Base-by-base conservation (phyloP, 2,888 invertebrate genomes). In the Catocala nupta region DNA sequence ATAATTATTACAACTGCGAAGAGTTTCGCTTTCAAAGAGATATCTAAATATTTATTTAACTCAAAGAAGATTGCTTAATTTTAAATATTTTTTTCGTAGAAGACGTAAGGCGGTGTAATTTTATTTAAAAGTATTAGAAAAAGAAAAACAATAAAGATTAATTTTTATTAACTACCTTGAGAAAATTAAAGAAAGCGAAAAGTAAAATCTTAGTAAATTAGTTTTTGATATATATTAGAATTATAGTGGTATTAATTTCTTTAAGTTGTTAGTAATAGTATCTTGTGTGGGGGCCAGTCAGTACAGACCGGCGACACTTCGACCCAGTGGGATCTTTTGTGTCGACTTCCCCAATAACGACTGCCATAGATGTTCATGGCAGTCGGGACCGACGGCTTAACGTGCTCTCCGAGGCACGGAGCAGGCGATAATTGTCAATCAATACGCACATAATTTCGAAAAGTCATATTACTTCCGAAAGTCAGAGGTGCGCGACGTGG, bases 1-100 rank as follows among this genome's bases (percentile, higher is more conserved):
- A 56, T 63, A n/a, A n/a, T n/a, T n/a, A 3, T 8, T 57, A 63
- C 60, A 59, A 60, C 44, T n/a, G 42, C 10, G n/a, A 2, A 42
- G 49, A 56, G 8, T 43, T 7, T 39, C 36, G 36, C 36, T 39
- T 25, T 25, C 25, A 43, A 43, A 43, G n/a, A 43, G 12, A 45
- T 45, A 13, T 45, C 6, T 39, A 39, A 39, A 39, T 9, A 39
- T 39, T 39, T 39, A 7, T 39, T 7, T 6, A 7, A 25, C 25
- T 25, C 4, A 25, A 1, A 25, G 25, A 3, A 25, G 25, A 25
- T 25, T 25, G 4, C 4, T 4, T 25, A 25, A 25, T 25, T 25
- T 8, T 44, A 49, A n/a, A 42, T 36, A 58, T 54, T 59, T 43
- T 47, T 56, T 45, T 33, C 50, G 48, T 49, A 54, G 9, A 52